Evolutionary conservation across 2,888 invertebrate genomes (phyloP), one percentile per base, ranked within the genome.

Genomic region (Drepana falcataria): DNA sequence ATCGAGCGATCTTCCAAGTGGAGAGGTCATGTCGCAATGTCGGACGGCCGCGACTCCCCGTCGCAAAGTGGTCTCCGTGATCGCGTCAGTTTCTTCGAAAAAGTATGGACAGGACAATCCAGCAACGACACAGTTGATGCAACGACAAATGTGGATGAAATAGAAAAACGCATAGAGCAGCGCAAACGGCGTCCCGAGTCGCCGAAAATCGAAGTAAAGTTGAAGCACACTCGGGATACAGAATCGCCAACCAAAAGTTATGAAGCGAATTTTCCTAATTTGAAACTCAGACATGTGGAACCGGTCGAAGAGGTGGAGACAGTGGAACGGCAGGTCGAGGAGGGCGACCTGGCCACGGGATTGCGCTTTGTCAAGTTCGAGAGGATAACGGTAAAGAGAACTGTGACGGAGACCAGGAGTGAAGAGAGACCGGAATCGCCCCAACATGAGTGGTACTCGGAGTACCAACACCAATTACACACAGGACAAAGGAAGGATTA

Each of bases 41-140:
- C 90, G 64, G 88, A 91, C 87, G 89, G 79, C 57, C 88, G 91
- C 87, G 90, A 88, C 76, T 86, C 86, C 70, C 87, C 90, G 87
- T 82, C 90, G 87, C 85, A 85, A 70, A 72, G 85, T 83, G 76
- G 94, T 67, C 92, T 96, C 59, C 93, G 93, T 61, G 94, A 95
- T 73, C 93, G 95, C 69, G 96, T 96, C 67, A 93, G 92, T 66
- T 95, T 95, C 80, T 96, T 95, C 85, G 96, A 96, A 82, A 94
- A 94, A 87, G 93, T 95, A 63, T 95, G 95, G 95, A 92, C 93
- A 59, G 93, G 94, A 35, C 77, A 88, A 61, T 72, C 82, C 64
- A 81, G 85, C 76, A 68, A 75, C 62, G 83, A 91, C 72, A 74
- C 83, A 52, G 79, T 86, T 58, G 85, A 87, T 63, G 79, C 86